Evolutionary conservation across 2,113 vertebrate genomes (phyloP).

Genomic region (Phylloscopus trochilus): DNA sequence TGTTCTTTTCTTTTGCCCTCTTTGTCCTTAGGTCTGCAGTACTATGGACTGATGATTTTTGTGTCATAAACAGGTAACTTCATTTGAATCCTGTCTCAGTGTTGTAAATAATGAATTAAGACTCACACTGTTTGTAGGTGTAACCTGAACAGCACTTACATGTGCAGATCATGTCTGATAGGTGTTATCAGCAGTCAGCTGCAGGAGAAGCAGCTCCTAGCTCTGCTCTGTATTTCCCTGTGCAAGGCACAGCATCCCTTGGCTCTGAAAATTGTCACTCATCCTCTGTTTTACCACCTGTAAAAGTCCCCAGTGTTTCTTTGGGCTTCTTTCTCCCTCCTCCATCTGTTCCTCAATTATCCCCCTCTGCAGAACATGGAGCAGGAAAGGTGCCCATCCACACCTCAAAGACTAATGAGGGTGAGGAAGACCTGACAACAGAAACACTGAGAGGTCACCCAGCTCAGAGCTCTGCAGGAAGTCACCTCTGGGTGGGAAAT

Average conservation of each 20-base stretch:
- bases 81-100: background rate
- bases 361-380: background rate
- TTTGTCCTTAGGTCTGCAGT: background rate
- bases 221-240: background rate
- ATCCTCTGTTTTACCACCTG: background rate
- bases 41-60: background rate
- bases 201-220: background rate
- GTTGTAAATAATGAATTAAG: background rate
- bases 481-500: background rate
- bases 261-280: background rate
- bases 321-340: background rate
- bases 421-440: background rate
- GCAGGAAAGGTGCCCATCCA: background rate
- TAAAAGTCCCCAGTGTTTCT: background rate
- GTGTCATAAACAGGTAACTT: background rate
- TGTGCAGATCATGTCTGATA: background rate
- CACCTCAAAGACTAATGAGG: background rate
- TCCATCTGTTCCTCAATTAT: fast-evolving
- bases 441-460: background rate
- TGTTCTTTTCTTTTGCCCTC: background rate
- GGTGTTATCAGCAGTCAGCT: too few relatives aligned
- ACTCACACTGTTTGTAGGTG: background rate
- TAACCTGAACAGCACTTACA: background rate
- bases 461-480: background rate
- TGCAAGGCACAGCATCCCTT: background rate